Evolutionary conservation across 1,140 invertebrate species (phyloP).

Genomic region (Meloidogyne exigua): DNA sequence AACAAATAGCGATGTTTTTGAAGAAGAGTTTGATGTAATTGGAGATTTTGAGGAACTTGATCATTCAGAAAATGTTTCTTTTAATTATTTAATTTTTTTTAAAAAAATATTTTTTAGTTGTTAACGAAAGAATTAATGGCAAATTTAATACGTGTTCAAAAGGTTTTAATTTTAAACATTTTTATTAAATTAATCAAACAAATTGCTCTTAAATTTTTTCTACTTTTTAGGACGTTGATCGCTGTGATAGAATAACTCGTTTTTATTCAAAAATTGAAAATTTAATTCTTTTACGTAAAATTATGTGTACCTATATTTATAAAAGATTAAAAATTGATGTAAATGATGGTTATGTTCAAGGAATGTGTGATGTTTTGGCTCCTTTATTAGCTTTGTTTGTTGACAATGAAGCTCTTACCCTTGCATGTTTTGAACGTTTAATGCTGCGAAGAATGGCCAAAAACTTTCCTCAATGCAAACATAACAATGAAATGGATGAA

Average conservation of each 20-base stretch:
- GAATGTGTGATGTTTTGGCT: constrained; percentile 81
- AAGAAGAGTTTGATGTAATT: constrained; percentile 44
- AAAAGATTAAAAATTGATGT: constrained; percentile 71
- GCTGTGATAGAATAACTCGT: constrained; percentile 87
- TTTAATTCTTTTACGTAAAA: constrained; percentile 86
- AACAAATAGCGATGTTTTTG: constrained; percentile 57
- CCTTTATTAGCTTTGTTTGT: constrained; percentile 86
- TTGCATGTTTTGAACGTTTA: constrained; percentile 83
- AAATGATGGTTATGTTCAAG: constrained; percentile 73
- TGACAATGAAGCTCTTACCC: constrained; percentile 81
- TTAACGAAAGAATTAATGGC: constrained; percentile 14
- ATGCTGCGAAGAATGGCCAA: constrained; percentile 80
- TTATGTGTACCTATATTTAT: constrained; percentile 95
- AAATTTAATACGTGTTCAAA: constrained; percentile 21
- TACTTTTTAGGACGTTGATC: constrained; percentile 44
- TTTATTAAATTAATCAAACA: background rate
- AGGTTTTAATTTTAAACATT: background rate
- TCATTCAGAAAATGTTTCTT: background rate
- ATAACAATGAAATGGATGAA: constrained; percentile 25
- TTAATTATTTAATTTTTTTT: background rate
- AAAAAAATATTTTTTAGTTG: constrained; percentile 7
- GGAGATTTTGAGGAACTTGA: constrained; percentile 25
- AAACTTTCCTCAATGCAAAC: constrained; percentile 82
- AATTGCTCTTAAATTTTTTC: no score
- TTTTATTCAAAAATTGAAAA: constrained; percentile 82